Percentiles rank a stretch among this genome's conserved stretches.
Evolutionary conservation across 2,888 invertebrate genomes (phyloP).

Genomic region (Cantharis rufa): DNA sequence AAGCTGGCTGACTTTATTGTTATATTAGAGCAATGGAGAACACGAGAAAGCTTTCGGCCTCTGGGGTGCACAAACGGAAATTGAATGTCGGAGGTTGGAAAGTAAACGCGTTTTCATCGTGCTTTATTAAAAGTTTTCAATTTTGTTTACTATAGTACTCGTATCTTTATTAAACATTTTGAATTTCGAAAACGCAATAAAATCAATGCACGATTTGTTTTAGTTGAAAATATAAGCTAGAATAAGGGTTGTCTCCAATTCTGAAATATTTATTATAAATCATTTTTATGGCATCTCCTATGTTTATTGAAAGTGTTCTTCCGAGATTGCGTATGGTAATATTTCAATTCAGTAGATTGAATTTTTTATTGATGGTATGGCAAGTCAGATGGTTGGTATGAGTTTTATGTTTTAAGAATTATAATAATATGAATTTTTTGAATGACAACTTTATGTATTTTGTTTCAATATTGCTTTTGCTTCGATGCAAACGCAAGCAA

Average conservation of each 20-base stretch:
- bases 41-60: constrained; percentile 36
- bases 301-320: constrained; percentile 35
- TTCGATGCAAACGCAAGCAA: not conserved
- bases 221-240: not conserved
- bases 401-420: constrained; percentile 15
- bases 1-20: constrained; percentile 32
- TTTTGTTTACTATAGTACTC: not conserved
- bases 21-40: constrained; percentile 32
- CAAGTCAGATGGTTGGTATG: constrained; percentile 12
- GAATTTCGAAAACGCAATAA: not conserved
- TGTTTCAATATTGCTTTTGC: not conserved
- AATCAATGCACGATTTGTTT: not conserved
- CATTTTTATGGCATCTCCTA: constrained; percentile 28
- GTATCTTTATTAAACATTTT: not conserved
- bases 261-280: constrained; percentile 24
- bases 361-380: constrained; percentile 26
- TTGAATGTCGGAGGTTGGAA: constrained; percentile 31
- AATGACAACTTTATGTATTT: not conserved
- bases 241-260: not conserved
- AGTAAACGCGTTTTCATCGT: constrained; percentile 25
- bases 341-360: constrained; percentile 49
- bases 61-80: constrained; percentile 35
- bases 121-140: not conserved
- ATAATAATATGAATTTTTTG: constrained; percentile 2
- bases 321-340: constrained; percentile 47